These are phyloP conservation scores for Acrossocheilus wenchowensis DNA, from an alignment of 2,797 vertebrate genomes.

Conservation along the genomic window DNA sequence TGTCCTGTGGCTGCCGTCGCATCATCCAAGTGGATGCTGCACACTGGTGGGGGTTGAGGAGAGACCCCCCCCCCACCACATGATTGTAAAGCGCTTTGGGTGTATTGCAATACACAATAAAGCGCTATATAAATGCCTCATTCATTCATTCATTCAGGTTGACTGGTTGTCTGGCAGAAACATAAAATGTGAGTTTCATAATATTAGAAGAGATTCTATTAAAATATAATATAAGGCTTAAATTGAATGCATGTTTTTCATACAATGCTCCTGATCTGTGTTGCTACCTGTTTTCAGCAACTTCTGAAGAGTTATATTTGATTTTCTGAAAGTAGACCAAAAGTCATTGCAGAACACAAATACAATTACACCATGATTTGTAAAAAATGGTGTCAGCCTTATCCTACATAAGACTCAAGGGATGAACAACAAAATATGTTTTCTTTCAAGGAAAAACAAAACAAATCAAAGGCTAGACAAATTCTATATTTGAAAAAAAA, in stretches of 20 bases:
- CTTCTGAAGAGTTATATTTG: neutral
- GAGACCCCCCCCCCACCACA: too few species aligned
- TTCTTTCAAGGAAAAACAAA: neutral
- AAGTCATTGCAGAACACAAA: neutral
- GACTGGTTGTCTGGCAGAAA: neutral
- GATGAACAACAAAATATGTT: neutral
- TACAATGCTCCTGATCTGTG: neutral
- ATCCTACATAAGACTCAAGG: neutral
- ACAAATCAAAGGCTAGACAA: neutral
- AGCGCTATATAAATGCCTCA: too few species aligned
- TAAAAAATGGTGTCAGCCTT: neutral
- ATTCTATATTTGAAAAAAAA: neutral
- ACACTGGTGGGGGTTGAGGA: too few species aligned
- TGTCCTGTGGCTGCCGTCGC: too few species aligned
- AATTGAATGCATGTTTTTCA: neutral
- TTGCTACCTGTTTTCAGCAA: neutral
- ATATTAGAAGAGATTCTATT: neutral
- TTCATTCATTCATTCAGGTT: neutral
- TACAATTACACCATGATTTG: neutral
- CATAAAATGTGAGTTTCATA: neutral
- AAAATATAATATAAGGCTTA: neutral
- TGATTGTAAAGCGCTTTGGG: too few species aligned
- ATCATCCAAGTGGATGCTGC: too few species aligned
- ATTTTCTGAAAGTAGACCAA: constrained; percentile 3
- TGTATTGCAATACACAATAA: too few species aligned